Conservation (phyloP, 2,888 invertebrate genomes). For the Druceiella hillmani region DNA sequence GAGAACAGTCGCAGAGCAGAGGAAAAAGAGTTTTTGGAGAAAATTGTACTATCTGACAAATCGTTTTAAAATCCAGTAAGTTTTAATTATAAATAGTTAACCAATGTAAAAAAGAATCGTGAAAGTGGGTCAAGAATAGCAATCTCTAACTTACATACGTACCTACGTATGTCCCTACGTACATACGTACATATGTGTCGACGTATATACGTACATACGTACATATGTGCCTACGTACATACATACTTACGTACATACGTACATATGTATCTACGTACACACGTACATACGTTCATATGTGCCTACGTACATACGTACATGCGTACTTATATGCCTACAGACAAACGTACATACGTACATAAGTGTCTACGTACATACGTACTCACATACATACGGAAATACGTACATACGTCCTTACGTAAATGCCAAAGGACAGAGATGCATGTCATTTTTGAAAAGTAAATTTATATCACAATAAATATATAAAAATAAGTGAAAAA, state of each 20-base stretch:
- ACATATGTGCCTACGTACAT: not conserved
- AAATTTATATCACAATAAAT: too few species aligned
- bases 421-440: not conserved
- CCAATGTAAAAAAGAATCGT: too few species aligned
- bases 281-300: not conserved
- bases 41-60: too few species aligned
- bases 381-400: not conserved
- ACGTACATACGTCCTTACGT: not conserved
- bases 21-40: too few species aligned
- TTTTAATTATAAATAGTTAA: too few species aligned
- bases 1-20: too few species aligned
- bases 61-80: too few species aligned
- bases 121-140: too few species aligned
- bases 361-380: not conserved
- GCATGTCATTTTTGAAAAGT: too few species aligned
- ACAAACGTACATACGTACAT: not conserved
- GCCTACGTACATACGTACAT: not conserved
- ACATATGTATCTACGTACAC: not conserved
- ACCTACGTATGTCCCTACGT: slow-evolving; percentile 6
- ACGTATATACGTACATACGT: not conserved
- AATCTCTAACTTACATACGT: slow-evolving; percentile 11
- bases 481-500: too few species aligned
- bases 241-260: not conserved
- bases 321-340: not conserved
- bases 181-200: not conserved